Percentiles rank a stretch among this genome's conserved stretches.
Evolutionary conservation across 2,888 invertebrate genomes (phyloP).

Genomic region (Tenthredo notha): DNA sequence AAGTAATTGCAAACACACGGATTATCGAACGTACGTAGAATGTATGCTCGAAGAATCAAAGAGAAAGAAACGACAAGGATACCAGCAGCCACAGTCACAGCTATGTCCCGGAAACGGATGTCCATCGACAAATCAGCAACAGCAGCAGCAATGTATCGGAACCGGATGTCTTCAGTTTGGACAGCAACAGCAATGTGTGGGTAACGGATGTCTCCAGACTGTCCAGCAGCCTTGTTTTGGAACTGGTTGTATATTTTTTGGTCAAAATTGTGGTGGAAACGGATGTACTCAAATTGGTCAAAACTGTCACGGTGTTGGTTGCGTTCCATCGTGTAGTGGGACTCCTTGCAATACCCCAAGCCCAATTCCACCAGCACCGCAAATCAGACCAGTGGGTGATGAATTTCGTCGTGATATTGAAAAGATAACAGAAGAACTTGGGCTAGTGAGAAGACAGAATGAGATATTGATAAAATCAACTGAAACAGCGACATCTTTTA

Average conservation of each 20-base stretch:
- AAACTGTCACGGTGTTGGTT: constrained; percentile 24
- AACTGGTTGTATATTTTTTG: background rate
- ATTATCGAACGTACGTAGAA: constrained; percentile 29
- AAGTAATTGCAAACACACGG: background rate
- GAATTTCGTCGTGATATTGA: background rate
- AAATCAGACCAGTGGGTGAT: background rate
- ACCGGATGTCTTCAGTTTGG: constrained; percentile 17
- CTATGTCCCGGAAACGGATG: constrained; percentile 9
- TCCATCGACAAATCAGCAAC: constrained; percentile 8
- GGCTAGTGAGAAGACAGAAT: background rate
- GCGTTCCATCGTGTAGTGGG: background rate
- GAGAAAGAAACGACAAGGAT: constrained; percentile 18
- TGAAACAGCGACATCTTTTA: background rate
- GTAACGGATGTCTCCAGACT: constrained; percentile 25
- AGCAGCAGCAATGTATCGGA: background rate
- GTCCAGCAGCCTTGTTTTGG: constrained; percentile 17
- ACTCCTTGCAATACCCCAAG: background rate
- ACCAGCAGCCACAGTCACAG: background rate
- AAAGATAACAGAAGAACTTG: background rate
- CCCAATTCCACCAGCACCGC: background rate
- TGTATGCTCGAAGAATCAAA: constrained; percentile 13
- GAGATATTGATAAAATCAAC: background rate
- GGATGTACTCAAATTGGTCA: constrained; percentile 14
- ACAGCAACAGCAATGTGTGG: background rate
- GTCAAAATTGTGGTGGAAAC: background rate